phyloP scores from a whole-genome alignment of 1,140 invertebrate species.

The Steinernema khuongi region DNA sequence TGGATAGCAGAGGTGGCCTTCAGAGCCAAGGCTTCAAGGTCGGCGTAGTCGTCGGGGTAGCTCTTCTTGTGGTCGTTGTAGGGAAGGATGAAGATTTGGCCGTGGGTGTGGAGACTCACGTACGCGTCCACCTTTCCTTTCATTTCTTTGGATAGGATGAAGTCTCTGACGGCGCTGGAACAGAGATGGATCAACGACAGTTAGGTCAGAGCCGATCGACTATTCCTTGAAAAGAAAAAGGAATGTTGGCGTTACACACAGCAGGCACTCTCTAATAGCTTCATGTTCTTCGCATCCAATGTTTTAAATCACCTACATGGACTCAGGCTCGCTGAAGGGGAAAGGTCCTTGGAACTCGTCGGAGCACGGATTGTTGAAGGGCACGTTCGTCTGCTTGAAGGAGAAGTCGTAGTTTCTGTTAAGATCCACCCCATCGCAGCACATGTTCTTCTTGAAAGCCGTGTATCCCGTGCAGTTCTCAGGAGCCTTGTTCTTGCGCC shows the following conservation, averaged over 20 bases:
- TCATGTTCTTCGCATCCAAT: too few species aligned
- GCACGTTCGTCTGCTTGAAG: constrained; percentile 46
- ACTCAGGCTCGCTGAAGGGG: constrained; percentile 52
- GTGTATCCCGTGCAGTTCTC: constrained; percentile 49
- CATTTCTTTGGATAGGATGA: constrained; percentile 45
- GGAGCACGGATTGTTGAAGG: constrained; percentile 53
- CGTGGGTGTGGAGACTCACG: constrained; percentile 52
- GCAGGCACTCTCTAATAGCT: too few species aligned
- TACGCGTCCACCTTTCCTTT: constrained; percentile 46
- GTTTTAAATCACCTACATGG: too few species aligned
- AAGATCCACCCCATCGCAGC: constrained; percentile 54
- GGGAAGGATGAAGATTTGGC: constrained; percentile 54
- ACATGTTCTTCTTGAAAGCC: constrained; percentile 36
- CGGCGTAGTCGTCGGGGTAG: constrained; percentile 50
- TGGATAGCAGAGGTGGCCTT: constrained; percentile 36
- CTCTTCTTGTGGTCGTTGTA: constrained; percentile 46
- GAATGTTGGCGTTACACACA: too few species aligned
- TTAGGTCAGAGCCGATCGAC: neutral
- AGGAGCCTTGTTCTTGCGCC: constrained; percentile 51
- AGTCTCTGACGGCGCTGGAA: constrained; percentile 52
- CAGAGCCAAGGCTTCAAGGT: constrained; percentile 37
- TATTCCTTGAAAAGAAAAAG: neutral
- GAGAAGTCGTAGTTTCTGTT: constrained; percentile 51
- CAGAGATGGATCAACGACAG: too few species aligned
- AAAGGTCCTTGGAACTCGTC: constrained; percentile 53